These are phyloP conservation scores for Ormyrus nitidulus DNA, from an alignment of 2,888 invertebrate species.

Conservation along the genomic window DNA sequence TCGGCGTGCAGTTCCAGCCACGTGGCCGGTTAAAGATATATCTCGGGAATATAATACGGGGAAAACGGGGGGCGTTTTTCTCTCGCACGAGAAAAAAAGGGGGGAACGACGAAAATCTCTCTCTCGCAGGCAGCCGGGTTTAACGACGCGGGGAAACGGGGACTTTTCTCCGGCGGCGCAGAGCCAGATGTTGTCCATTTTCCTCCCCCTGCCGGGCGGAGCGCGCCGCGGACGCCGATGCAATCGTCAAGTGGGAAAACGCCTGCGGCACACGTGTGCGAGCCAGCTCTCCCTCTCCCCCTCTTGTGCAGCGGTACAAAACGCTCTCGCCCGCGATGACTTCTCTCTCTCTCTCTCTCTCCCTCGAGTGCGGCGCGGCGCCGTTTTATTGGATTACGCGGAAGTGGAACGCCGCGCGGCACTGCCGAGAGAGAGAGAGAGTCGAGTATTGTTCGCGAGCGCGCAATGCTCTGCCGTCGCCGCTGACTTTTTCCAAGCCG, in stretches of 20 bases:
- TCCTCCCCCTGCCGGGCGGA: not conserved
- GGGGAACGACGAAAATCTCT: too few relatives aligned
- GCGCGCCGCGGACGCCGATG: too few relatives aligned
- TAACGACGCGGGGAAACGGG: too few relatives aligned
- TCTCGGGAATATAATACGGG: too few relatives aligned
- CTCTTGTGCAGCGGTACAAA: not conserved
- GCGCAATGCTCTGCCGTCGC: not conserved
- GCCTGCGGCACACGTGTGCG: slow-evolving; percentile 33
- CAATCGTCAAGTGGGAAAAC: slow-evolving; percentile 39
- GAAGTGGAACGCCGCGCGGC: not conserved
- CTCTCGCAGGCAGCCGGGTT: too few relatives aligned
- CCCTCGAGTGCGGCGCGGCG: not conserved
- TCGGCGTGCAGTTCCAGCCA: too few relatives aligned
- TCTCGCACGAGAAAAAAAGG: too few relatives aligned
- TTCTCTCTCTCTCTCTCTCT: not conserved
- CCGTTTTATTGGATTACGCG: slow-evolving; percentile 7
- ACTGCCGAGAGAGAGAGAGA: not conserved
- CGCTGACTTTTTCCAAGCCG: slow-evolving; percentile 6
- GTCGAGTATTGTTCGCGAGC: not conserved
- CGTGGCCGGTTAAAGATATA: too few relatives aligned
- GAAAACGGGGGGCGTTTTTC: too few relatives aligned
- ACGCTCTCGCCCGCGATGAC: not conserved
- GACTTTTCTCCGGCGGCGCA: too few relatives aligned
- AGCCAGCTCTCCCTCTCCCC: not conserved
- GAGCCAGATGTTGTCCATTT: not conserved